Conservation (phyloP, 2,888 invertebrate species). For the Conops quadrifasciatus region DNA sequence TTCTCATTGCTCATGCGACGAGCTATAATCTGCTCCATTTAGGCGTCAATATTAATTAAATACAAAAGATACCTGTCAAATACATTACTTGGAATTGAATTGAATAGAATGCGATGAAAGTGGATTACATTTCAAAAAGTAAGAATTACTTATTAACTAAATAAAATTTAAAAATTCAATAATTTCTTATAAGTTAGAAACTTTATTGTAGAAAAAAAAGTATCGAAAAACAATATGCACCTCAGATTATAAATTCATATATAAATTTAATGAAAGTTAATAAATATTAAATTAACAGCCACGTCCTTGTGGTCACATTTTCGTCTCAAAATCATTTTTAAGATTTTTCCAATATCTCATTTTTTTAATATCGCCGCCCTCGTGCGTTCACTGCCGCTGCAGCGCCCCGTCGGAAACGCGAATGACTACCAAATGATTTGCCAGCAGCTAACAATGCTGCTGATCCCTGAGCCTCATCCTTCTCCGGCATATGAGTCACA, state of each 20-base stretch:
- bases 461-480: constrained; percentile 60
- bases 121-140: background rate
- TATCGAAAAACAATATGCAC: no score
- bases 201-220: no score
- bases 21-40: constrained; percentile 28
- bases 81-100: constrained; percentile 27
- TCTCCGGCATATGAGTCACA: constrained; percentile 70
- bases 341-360: background rate
- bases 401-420: constrained; percentile 58
- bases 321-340: background rate
- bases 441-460: constrained; percentile 54
- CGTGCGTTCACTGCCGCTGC: constrained; percentile 38
- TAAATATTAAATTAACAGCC: no score
- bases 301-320: no score
- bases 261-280: no score
- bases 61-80: constrained; percentile 21
- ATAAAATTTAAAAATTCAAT: no score
- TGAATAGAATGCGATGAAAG: background rate
- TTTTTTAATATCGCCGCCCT: constrained; percentile 24
- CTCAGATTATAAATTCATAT: no score
- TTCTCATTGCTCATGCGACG: background rate
- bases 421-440: constrained; percentile 52
- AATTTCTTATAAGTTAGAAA: no score
- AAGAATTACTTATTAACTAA: background rate
- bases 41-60: constrained; percentile 38